Conservation (phyloP, 2,113 vertebrate species). For the Acanthochromis polyacanthus region DNA sequence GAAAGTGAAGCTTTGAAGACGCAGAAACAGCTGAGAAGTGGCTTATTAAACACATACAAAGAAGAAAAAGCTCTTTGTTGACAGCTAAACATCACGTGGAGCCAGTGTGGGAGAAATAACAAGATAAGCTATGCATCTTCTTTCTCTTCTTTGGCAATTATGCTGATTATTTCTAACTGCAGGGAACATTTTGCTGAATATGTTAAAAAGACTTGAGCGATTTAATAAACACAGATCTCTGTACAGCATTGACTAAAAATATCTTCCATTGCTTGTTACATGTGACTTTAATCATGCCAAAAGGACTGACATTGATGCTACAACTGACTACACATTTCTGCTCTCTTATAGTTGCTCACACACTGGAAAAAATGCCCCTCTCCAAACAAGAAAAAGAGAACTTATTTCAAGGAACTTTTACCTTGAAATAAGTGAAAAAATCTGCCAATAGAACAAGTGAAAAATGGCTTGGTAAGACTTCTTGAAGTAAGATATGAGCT, state of each 20-base stretch:
- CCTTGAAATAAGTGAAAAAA: too few species aligned
- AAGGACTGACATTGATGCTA: too few species aligned
- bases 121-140: not conserved
- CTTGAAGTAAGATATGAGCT: too few species aligned
- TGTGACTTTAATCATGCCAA: too few species aligned
- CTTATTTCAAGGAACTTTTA: too few species aligned
- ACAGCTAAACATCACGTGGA: not conserved
- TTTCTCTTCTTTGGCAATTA: not conserved
- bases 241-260: not conserved
- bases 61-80: constrained; percentile 8
- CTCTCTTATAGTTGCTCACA: too few species aligned
- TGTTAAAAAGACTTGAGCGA: not conserved
- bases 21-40: constrained; percentile 15
- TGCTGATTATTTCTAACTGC: not conserved
- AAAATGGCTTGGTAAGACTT: too few species aligned
- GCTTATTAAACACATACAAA: not conserved
- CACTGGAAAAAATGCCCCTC: too few species aligned
- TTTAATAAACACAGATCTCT: not conserved
- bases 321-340: too few species aligned
- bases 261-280: too few species aligned
- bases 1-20: constrained; percentile 34
- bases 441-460: too few species aligned
- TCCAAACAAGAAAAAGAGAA: too few species aligned
- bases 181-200: not conserved
- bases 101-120: not conserved